Conservation (phyloP, 2,113 vertebrate species). For the Falco punctatus region DNA sequence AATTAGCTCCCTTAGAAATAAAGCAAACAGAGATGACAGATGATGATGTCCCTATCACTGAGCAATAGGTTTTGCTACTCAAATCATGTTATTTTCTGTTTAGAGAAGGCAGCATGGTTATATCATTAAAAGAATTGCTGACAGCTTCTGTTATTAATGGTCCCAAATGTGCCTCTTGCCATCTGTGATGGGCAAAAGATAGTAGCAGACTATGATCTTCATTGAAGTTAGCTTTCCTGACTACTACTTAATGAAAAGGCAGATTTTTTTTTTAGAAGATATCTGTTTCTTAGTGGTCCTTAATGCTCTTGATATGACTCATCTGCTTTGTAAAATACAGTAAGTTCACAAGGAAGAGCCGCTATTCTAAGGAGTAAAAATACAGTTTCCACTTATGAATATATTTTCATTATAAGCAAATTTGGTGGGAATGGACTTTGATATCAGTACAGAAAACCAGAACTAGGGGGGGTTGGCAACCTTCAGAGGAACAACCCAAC, state of each 20-base stretch:
- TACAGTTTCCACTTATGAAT: neutral
- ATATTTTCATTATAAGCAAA: neutral
- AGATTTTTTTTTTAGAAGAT: neutral
- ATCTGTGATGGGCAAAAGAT: slow-evolving; percentile 26
- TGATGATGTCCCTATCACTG: slow-evolving; percentile 33
- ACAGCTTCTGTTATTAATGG: slow-evolving; percentile 50
- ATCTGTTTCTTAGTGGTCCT: neutral
- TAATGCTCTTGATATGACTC: neutral
- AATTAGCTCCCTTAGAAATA: slow-evolving; percentile 6
- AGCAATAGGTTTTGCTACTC: slow-evolving; percentile 25
- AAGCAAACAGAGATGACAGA: slow-evolving; percentile 28
- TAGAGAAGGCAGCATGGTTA: neutral
- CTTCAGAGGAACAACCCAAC: neutral
- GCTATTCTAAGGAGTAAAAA: neutral
- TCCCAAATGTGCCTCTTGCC: slow-evolving; percentile 38
- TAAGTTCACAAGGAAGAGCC: neutral
- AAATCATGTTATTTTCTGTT: slow-evolving; percentile 42
- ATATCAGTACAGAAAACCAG: neutral
- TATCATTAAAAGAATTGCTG: slow-evolving; percentile 46
- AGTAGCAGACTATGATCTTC: neutral
- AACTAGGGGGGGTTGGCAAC: neutral
- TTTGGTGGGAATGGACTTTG: neutral
- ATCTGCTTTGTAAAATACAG: neutral
- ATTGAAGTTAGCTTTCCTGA: neutral
- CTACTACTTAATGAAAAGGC: neutral